Base-by-base conservation (phyloP, 2,113 vertebrate genomes). In the Ranitomeya imitator region DNA sequence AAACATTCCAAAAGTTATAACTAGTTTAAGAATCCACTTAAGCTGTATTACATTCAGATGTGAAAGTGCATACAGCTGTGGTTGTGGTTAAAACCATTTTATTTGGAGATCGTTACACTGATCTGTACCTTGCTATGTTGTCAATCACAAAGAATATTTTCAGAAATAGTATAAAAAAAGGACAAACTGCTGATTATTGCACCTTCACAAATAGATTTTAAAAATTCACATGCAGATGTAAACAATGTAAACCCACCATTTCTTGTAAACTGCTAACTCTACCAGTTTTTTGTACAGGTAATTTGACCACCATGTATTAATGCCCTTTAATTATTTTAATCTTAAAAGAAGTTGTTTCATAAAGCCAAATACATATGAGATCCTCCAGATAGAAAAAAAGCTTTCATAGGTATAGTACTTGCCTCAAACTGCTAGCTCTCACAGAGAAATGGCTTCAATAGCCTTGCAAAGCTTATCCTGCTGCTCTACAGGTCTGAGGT, bases 31-130 rank as follows among this genome's bases (percentile, higher is more conserved):
- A 67, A 82, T 87, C 86, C 86, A 73, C 86, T 87, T 80, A 81
- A 87, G 79, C 52, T 87, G 63, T 87, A 81, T 87, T 87, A 81
- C 26, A 81, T 87, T 87, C 78, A 87, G 86, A 87, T 87, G 86
- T 87, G 63, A 87, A 79, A 81, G 59, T 87, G 77, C 77, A 87
- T 69, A 87, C 78, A 79, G 79, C 78, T 87, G 78, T 54, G 86
- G 86, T 87, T 87, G 78, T 82, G 78, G 78, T 87, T 87, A 87
- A 81, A 81, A 81, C 63, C 65, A 73, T 73, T 81, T 81, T 87
- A 55, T 81, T 67, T 55, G 31, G 59, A 80, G 15, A 81, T 51
- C 52, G 26, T 82, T 31, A 57, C 11, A 63, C 11, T 65, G 37
- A 57, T 80, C 67, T 67, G 51, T 87, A 80, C 69, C 84, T 78